Base-by-base conservation (phyloP, 2,113 vertebrate genomes). In the Morone saxatilis region DNA sequence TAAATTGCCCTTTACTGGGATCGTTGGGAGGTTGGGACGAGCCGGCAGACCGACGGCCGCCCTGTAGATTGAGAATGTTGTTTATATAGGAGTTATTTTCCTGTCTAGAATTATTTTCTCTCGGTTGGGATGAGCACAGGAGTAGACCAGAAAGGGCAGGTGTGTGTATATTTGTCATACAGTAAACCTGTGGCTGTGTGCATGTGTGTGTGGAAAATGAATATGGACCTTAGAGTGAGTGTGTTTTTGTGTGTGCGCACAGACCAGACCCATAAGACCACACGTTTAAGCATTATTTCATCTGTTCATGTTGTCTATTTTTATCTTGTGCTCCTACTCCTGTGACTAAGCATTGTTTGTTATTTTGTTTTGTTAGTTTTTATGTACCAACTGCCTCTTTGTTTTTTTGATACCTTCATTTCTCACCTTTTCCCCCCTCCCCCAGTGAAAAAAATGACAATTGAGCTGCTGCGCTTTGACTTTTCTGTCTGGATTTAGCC, bases 41-140 rank as follows among this genome's bases (percentile, higher is more conserved):
- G 41, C 75, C 11, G 36, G 38, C 73, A 50, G 73, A 74, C 56
- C 14, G 25, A 14, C 5, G 47, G 76, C 61, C 19, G 61, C 71
- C 86, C 73, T 88, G 83, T 91, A 93, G 91, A 86, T 89, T 54
- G 81, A 90, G 87, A 93, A 90, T 89, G 92, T 90, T 87, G 89
- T 94, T 93, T 91, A 90, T 91, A 91, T 71, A 88, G 87, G 89
- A 92, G 83, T 91, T 89, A 84, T 91, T 89, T 90, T 93, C 89
- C 83, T 92, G 87, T 93, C 80, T 89, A 89, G 84, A 90, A 85
- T 87, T 86, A 91, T 89, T 91, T 90, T 91, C 76, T 84, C 80
- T 90, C 47, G 22, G 65, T 89, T 87, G 86, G 86, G 85, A 80
- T 70, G 83, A 90, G 78, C 86, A 81, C 85, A 79, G 78, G 75